Evolutionary conservation across 2,888 invertebrate genomes (phyloP).

Genomic region (Rosalia funebris): DNA sequence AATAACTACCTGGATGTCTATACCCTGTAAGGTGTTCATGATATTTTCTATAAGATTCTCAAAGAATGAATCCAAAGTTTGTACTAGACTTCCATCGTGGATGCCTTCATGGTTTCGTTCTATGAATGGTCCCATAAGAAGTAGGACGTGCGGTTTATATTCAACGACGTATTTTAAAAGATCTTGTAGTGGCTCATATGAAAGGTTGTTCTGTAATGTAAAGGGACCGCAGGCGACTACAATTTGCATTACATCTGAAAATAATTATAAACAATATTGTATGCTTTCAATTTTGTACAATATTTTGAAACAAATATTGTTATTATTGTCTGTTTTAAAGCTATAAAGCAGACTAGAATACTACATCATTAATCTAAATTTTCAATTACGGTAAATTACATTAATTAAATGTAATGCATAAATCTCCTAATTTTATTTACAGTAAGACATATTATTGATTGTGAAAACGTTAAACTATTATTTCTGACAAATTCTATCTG

Average conservation of each 20-base stretch:
- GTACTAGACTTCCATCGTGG: conserved; percentile 69
- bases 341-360: too few species aligned
- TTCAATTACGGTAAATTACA: too few species aligned
- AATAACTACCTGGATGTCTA: conserved; percentile 60
- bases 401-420: too few species aligned
- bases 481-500: too few species aligned
- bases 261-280: too few species aligned
- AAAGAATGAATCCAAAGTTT: conserved; percentile 80
- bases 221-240: conserved; percentile 87
- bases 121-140: conserved; percentile 88
- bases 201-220: conserved; percentile 78
- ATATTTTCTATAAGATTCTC: conserved; percentile 75
- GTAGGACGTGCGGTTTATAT: conserved; percentile 80
- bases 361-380: too few species aligned
- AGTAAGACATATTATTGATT: too few species aligned
- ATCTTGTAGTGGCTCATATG: conserved; percentile 84
- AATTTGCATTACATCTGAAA: conserved; percentile 67
- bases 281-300: too few species aligned
- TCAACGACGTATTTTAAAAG: conserved; percentile 74
- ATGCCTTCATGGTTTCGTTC: conserved; percentile 72
- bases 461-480: too few species aligned
- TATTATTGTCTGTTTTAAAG: too few species aligned
- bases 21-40: conserved; percentile 69
- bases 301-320: too few species aligned
- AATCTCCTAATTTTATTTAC: too few species aligned